A percentile compares a stretch with the other conserved stretches of the same genome.
Conservation (phyloP, 2,113 vertebrate genomes). For the Archilochus colubris region DNA sequence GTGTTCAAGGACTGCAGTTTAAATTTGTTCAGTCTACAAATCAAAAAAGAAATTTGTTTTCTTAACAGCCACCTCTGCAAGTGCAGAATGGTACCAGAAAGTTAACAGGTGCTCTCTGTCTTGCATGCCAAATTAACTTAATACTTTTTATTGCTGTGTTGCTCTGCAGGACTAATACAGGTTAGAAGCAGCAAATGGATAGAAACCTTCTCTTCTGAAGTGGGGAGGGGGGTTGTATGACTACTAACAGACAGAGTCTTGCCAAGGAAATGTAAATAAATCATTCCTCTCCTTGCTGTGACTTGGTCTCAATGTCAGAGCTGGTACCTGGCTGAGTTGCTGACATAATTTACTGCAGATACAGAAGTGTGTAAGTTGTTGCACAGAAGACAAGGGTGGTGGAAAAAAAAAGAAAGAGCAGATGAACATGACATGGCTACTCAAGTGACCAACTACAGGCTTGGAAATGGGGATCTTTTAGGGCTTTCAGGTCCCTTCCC, state of each 20-base stretch:
- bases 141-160: not conserved
- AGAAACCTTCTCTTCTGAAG: not conserved
- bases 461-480: not conserved
- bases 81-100: not conserved
- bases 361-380: not conserved
- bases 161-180: not conserved
- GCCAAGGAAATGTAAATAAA: not conserved
- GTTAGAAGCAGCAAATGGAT: not conserved
- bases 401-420: not conserved
- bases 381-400: not conserved
- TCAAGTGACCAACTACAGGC: not conserved
- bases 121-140: conserved; percentile 37
- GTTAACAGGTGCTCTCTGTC: conserved; percentile 31
- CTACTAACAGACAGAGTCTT: not conserved
- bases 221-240: no score
- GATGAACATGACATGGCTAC: not conserved
- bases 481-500: not conserved
- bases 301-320: not conserved
- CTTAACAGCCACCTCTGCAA: conserved; percentile 58
- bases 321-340: not conserved
- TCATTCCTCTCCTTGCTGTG: not conserved
- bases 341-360: not conserved
- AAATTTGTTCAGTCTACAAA: conserved; percentile 53
- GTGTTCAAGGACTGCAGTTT: conserved; percentile 32
- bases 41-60: conserved; percentile 62